Evolutionary conservation across 53 echinoderm and acorn worm genomes (phyloP).

Genomic region (Holothuria leucospilota): DNA sequence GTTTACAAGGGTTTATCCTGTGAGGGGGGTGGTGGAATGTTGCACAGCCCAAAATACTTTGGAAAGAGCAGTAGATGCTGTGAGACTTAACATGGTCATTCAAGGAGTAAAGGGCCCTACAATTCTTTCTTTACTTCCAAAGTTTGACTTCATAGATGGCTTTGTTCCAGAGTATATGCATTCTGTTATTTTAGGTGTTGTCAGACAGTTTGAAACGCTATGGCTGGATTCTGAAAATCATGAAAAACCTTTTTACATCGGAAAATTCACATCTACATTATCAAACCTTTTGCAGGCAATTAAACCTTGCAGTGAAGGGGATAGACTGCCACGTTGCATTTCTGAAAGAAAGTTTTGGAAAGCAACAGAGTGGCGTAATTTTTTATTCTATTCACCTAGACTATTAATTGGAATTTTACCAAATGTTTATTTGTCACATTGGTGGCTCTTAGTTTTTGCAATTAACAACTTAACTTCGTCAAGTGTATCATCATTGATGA

Average conservation of each 20-base stretch:
- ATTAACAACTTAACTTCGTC: constrained; percentile 4
- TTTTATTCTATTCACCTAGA: constrained; percentile 17
- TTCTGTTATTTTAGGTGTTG: constrained; percentile 55
- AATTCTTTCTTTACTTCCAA: constrained; percentile 29
- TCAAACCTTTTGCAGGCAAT: neutral
- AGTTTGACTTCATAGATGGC: constrained; percentile 39
- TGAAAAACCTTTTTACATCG: constrained; percentile 19
- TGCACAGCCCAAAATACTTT: constrained; percentile 13
- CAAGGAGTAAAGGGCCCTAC: constrained; percentile 54
- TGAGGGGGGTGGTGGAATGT: constrained; percentile 25
- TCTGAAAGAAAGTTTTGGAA: constrained; percentile 31
- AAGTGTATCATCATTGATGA: constrained; percentile 9
- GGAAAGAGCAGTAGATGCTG: neutral
- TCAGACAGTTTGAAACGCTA: constrained; percentile 33
- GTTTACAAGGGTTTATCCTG: constrained; percentile 43
- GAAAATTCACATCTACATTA: neutral
- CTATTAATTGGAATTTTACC: neutral
- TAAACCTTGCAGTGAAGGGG: constrained; percentile 7
- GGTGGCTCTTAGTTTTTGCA: constrained; percentile 47
- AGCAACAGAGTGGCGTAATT: constrained; percentile 25
- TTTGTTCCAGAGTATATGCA: too few species aligned
- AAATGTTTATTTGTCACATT: constrained; percentile 2
- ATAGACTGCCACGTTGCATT: neutral
- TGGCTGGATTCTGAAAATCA: constrained; percentile 51
- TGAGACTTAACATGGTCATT: neutral